Evolutionary conservation across 1,140 invertebrate species (phyloP), one percentile per base, ranked within the genome.

Genomic region (Zaprionus ghesquierei): DNA sequence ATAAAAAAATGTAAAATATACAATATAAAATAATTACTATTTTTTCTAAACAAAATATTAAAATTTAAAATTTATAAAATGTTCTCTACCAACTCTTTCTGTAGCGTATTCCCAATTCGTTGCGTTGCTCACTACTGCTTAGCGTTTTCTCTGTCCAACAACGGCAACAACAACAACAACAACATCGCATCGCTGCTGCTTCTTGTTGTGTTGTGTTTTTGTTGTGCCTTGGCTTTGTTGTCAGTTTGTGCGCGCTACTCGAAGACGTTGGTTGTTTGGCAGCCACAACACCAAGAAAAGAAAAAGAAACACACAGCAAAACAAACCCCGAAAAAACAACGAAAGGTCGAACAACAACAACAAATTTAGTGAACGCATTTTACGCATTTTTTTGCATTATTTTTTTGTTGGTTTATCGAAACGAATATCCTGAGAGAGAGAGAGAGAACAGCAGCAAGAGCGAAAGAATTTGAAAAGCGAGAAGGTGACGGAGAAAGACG

Each of bases 241-340:
- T 79, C 79, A 84, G 81, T 84, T 84, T 64, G 69, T 80, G 50
- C 81, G 81, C 81, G 78, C 56, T 53, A 63, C 68, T 87, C 75
- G 41, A 78, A 59, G 82, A 76, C 69, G 79, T 87, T 78, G 81
- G 81, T 84, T 85, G 81, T 70, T 65, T n/a, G n/a, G n/a, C 33
- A 12, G 10, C 3, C 33, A 35, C 12, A 46, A 59, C 60, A 60
- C 35, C 29, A 33, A 71, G 15, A 38, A 33, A 15, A 18, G 55
- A 35, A 35, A 13, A 22, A 5, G 13, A 62, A 62, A 35, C 33
- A 35, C 12, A 38, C 38, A 63, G 18, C 22, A 46, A 12, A 25
- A 25, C 25, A 41, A 9, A 15, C 8, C 51, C n/a, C n/a, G n/a
- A n/a, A n/a, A 55, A 55, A 41, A 53, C 22, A 53, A 38, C 35